Evolutionary conservation across 2,888 invertebrate species (phyloP).

Genomic region (Eueremaeus valkanovi): DNA sequence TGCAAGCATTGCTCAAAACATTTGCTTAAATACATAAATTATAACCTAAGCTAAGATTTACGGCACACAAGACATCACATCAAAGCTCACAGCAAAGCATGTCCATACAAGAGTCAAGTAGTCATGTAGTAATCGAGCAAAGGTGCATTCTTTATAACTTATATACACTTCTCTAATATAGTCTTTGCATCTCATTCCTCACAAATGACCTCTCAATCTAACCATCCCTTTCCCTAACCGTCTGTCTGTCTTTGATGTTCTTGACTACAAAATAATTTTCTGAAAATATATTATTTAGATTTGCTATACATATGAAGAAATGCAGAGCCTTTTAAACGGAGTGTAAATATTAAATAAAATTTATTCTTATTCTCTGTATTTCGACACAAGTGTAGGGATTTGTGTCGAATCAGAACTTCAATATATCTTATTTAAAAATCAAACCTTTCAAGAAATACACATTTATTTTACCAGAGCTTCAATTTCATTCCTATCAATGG

Average conservation of each 20-base stretch:
- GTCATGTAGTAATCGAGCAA: too few species aligned
- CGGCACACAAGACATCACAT: slow-evolving; percentile 3
- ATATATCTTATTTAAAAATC: slow-evolving; percentile 12
- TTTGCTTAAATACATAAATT: slow-evolving; percentile 34
- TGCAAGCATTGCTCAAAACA: not conserved
- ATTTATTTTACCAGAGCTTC: not conserved
- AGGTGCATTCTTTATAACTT: not conserved
- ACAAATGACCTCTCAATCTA: not conserved
- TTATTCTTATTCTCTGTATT: not conserved
- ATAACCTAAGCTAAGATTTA: slow-evolving; percentile 15
- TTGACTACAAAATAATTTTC: not conserved
- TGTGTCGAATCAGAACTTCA: not conserved
- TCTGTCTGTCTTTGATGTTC: not conserved
- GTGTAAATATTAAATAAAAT: slow-evolving; percentile 14
- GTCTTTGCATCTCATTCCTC: too few species aligned
- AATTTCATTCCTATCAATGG: not conserved
- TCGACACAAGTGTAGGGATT: not conserved
- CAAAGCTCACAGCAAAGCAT: too few species aligned
- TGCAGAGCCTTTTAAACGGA: not conserved
- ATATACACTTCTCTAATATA: not conserved
- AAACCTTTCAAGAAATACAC: not conserved
- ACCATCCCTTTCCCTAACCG: not conserved
- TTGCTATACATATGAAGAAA: not conserved
- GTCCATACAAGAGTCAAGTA: too few species aligned
- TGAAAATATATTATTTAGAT: slow-evolving; percentile 26